phyloP scores from a whole-genome alignment of 2,113 vertebrate genomes.

The Psophia crepitans region DNA sequence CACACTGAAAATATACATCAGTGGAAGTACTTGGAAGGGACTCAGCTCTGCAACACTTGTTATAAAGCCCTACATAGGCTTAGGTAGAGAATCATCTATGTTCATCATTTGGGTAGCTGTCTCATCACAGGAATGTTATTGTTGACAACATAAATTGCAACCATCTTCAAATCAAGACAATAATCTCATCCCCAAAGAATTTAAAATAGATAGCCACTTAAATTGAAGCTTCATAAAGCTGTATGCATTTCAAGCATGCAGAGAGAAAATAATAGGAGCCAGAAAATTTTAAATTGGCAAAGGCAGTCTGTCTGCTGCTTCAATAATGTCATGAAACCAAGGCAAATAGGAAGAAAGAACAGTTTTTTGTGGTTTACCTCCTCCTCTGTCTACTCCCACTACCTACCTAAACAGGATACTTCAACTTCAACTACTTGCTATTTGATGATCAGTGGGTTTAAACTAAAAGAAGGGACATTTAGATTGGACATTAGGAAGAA shows the following conservation, averaged over 20 bases:
- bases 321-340: not conserved
- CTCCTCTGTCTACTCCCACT: not conserved
- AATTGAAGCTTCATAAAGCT: not conserved
- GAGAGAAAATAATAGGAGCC: not conserved
- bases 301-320: not conserved
- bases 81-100: not conserved
- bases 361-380: not conserved
- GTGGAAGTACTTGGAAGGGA: not conserved
- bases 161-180: not conserved
- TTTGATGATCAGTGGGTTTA: not conserved
- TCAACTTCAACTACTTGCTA: not conserved
- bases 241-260: not conserved
- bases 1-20: not conserved
- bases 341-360: not conserved
- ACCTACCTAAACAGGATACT: not conserved
- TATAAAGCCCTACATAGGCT: not conserved
- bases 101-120: not conserved
- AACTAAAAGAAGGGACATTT: too few relatives aligned
- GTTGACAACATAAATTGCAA: not conserved
- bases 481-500: too few relatives aligned
- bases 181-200: not conserved
- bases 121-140: not conserved
- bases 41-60: not conserved
- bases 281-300: not conserved
- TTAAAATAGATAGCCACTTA: not conserved